Conservation (phyloP, 1,140 invertebrate species). For the Caenorhabditis brenneri region DNA sequence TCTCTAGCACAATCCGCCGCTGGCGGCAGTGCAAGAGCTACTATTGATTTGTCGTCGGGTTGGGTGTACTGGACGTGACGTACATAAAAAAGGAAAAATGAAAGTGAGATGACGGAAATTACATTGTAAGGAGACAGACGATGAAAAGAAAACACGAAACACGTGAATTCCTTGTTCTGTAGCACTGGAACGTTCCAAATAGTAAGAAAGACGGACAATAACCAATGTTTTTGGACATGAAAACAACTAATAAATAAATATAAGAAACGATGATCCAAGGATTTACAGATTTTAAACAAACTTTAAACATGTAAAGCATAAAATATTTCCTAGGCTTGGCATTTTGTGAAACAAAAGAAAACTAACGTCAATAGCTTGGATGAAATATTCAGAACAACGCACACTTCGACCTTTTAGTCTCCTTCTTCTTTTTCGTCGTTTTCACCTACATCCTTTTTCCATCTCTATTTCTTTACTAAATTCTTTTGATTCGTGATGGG, state of each 20-base stretch:
- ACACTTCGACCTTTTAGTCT: neutral
- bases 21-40: neutral
- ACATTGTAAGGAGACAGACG: neutral
- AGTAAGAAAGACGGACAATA: too few relatives aligned
- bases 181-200: too few relatives aligned
- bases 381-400: neutral
- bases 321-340: neutral
- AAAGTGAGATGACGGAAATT: neutral
- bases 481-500: slow-evolving; percentile 5
- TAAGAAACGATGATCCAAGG: neutral
- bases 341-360: neutral
- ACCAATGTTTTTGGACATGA: neutral
- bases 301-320: neutral
- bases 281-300: neutral
- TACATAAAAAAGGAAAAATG: neutral
- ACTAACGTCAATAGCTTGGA: neutral
- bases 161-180: neutral
- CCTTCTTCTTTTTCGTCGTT: neutral
- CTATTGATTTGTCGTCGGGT: slow-evolving; percentile 33
- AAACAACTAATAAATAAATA: neutral
- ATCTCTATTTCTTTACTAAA: neutral
- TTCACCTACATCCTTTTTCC: neutral
- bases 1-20: slow-evolving; percentile 29
- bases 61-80: slow-evolving; percentile 36
- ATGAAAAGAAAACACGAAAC: neutral